Conservation (phyloP, 2,888 invertebrate species). For the Vanessa cardui region DNA sequence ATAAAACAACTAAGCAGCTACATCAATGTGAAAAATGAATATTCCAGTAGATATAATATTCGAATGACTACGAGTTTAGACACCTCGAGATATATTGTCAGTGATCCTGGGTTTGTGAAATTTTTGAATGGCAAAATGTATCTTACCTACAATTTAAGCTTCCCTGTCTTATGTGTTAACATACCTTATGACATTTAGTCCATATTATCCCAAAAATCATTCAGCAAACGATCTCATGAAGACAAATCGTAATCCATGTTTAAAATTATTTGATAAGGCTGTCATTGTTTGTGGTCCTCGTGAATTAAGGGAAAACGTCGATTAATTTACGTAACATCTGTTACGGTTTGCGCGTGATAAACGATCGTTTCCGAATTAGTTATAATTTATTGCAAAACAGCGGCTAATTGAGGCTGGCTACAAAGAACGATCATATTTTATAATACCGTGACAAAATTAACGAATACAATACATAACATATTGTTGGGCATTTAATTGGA, state of each 20-base stretch:
- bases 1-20: not conserved
- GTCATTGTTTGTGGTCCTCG: not conserved
- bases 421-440: not conserved
- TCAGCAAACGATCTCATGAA: no score
- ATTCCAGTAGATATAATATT: no score
- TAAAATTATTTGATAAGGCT: not conserved
- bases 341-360: constrained; percentile 24
- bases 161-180: no score
- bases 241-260: not conserved
- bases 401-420: constrained; percentile 9
- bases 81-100: no score
- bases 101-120: no score
- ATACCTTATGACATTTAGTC: no score
- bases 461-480: not conserved
- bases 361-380: constrained; percentile 23
- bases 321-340: constrained; percentile 30
- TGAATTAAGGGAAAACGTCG: constrained; percentile 8
- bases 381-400: constrained; percentile 24
- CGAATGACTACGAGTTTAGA: no score
- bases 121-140: no score
- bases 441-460: not conserved
- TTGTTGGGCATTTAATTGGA: no score
- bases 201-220: no score
- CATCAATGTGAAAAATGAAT: not conserved
- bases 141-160: no score